Evolutionary conservation across 1,140 invertebrate genomes (phyloP).

Genomic region (Stenopsyche tienmushanensis): DNA sequence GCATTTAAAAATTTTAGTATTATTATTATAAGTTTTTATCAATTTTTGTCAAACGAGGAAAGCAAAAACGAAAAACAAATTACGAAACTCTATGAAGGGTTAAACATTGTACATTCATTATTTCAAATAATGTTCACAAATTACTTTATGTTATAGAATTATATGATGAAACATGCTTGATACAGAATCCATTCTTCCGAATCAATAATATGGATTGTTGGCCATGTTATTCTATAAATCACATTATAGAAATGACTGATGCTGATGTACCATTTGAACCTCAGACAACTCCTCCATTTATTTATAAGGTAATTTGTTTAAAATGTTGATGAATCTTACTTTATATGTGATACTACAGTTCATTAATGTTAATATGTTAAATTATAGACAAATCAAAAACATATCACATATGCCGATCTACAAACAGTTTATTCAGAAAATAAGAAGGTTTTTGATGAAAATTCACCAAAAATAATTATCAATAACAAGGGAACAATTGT

Average conservation of each 20-base stretch:
- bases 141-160: slow-evolving; percentile 65
- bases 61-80: no score
- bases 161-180: slow-evolving; percentile 76
- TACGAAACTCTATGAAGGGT: no score
- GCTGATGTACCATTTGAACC: slow-evolving; percentile 47
- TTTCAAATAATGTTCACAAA: no score
- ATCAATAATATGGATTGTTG: slow-evolving; percentile 73
- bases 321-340: neutral
- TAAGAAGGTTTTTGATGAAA: slow-evolving; percentile 54
- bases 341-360: neutral
- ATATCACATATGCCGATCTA: slow-evolving; percentile 46
- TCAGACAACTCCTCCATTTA: slow-evolving; percentile 50
- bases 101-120: no score
- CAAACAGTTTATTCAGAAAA: slow-evolving; percentile 49
- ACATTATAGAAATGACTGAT: slow-evolving; percentile 52
- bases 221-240: slow-evolving; percentile 68
- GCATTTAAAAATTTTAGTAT: no score
- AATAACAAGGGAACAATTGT: slow-evolving; percentile 50
- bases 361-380: neutral
- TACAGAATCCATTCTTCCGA: slow-evolving; percentile 74
- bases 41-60: no score
- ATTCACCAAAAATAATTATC: slow-evolving; percentile 56
- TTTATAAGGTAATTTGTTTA: slow-evolving; percentile 46
- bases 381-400: slow-evolving; percentile 44
- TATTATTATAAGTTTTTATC: no score